These are phyloP conservation scores for Sialis fuliginosa DNA, from an alignment of 2,888 invertebrate species.

Conservation along the genomic window DNA sequence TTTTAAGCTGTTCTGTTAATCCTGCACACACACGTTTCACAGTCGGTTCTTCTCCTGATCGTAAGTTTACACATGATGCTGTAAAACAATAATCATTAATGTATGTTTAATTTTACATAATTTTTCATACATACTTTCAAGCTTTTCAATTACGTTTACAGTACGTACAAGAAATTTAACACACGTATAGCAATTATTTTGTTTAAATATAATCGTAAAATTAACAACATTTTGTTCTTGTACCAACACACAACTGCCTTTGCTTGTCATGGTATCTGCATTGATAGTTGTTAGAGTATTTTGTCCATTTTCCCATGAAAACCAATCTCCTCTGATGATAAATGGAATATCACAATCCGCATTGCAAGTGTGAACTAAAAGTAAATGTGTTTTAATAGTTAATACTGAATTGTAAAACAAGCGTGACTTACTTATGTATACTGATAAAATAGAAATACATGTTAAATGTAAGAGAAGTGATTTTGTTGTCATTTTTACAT, in stretches of 20 bases:
- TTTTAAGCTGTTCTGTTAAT: conserved; percentile 64
- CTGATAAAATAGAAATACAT: no score
- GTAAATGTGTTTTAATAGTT: background rate
- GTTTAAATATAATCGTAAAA: conserved; percentile 67
- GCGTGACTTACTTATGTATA: no score
- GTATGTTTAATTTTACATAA: background rate
- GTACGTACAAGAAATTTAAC: conserved; percentile 72
- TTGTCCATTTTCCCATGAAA: conserved; percentile 73
- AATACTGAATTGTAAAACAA: no score
- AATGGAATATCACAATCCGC: conserved; percentile 54
- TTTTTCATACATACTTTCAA: conserved; percentile 45
- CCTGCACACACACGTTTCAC: conserved; percentile 60
- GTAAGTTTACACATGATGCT: conserved; percentile 60
- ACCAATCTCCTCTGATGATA: conserved; percentile 74
- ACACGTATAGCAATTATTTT: conserved; percentile 61
- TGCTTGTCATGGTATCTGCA: conserved; percentile 55
- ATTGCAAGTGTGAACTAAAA: background rate
- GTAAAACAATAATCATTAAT: conserved; percentile 10
- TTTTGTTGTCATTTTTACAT: no score
- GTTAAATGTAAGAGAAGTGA: no score
- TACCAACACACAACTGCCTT: conserved; percentile 56
- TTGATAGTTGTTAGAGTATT: conserved; percentile 73
- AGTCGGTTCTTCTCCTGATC: conserved; percentile 42
- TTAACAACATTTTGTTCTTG: conserved; percentile 60
- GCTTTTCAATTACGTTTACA: conserved; percentile 75